Percentiles rank a stretch among this genome's conserved stretches.
These are phyloP conservation scores for Campoletis raptor DNA, from an alignment of 2,888 invertebrate species.

Conservation along the genomic window DNA sequence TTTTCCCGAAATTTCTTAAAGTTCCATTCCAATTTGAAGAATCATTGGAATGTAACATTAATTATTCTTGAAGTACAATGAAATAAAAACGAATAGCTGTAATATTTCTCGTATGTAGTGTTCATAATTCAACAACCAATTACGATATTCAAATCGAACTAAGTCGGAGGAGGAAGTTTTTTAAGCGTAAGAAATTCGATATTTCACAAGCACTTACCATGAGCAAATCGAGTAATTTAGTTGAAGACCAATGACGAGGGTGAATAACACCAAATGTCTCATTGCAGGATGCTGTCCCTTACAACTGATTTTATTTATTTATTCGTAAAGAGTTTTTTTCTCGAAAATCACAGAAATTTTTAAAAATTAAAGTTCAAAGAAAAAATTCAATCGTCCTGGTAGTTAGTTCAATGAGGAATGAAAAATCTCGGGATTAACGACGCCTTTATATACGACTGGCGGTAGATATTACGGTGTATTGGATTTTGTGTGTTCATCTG, in stretches of 20 bases:
- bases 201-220: neutral
- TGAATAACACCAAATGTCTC: neutral
- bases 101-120: too few species aligned
- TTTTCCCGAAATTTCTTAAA: neutral
- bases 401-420: neutral
- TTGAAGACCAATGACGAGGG: neutral
- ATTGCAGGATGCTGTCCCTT: neutral
- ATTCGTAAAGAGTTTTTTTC: neutral
- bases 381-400: neutral
- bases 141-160: neutral
- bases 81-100: too few species aligned
- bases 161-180: neutral
- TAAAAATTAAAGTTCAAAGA: neutral
- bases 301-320: neutral
- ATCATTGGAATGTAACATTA: too few species aligned
- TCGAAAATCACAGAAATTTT: neutral
- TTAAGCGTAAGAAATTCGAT: neutral
- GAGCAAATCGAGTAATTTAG: neutral
- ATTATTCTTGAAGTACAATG: too few species aligned
- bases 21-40: too few species aligned
- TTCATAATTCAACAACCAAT: too few species aligned
- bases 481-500: too few species aligned
- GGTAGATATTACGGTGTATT: too few species aligned
- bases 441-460: neutral
- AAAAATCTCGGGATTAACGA: neutral